phyloP scores from a whole-genome alignment of 2,797 vertebrate species.

The Megaceryle alcyon region DNA sequence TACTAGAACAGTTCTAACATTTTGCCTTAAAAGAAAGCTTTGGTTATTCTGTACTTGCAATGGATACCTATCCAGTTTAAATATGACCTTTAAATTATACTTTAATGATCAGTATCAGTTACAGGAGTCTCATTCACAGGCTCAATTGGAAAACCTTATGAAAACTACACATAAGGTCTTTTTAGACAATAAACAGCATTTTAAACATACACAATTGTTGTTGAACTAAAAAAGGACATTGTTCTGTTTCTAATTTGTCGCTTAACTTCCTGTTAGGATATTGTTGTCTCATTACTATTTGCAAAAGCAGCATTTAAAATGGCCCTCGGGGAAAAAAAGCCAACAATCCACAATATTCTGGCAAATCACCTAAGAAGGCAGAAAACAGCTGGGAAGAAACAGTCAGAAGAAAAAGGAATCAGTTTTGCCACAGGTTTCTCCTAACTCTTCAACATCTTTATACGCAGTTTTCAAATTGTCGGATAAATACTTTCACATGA shows the following conservation, averaged over 20 bases:
- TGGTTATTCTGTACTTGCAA: slow-evolving; percentile 6
- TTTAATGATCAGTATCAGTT: slow-evolving; percentile 66
- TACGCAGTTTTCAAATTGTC: neutral
- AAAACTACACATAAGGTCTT: neutral
- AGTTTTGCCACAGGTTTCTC: neutral
- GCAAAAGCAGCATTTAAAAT: neutral
- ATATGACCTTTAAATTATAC: neutral
- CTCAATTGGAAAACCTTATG: neutral
- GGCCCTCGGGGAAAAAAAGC: neutral
- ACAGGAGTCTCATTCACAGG: neutral
- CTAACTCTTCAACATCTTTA: neutral
- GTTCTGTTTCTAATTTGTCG: neutral
- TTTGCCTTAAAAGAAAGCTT: neutral
- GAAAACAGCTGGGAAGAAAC: neutral
- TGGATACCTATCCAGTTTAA: neutral
- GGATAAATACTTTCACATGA: neutral
- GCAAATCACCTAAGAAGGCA: neutral
- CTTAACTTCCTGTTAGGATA: neutral
- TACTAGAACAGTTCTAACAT: neutral
- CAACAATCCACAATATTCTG: neutral
- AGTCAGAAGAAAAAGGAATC: neutral
- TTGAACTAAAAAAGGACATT: neutral
- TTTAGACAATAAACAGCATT: neutral
- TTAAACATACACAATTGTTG: neutral
- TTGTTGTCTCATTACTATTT: neutral